Conservation (phyloP, 2,888 invertebrate genomes). For the Eupithecia subfuscata region DNA sequence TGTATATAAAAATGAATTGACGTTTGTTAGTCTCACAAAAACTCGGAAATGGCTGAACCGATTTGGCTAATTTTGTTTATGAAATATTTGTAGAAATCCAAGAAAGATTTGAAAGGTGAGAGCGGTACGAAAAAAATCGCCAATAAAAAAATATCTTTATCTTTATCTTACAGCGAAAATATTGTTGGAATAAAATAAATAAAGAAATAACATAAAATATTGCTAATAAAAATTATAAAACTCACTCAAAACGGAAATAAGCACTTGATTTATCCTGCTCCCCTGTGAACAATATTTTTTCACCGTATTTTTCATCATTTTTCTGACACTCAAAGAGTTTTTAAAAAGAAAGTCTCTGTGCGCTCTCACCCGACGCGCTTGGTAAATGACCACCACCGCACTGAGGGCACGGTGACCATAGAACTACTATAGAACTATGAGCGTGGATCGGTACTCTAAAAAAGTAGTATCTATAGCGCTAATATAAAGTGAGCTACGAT, state of each 20-base stretch:
- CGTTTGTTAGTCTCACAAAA: too few relatives aligned
- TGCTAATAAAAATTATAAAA: conserved; percentile 4
- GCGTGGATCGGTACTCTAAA: background rate
- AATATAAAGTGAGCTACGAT: background rate
- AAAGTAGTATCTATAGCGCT: background rate
- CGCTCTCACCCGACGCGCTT: conserved; percentile 3
- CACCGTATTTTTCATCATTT: conserved; percentile 76
- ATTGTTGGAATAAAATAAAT: too few relatives aligned
- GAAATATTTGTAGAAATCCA: too few relatives aligned
- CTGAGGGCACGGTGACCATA: background rate
- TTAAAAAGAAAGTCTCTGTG: background rate
- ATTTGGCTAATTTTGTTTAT: too few relatives aligned
- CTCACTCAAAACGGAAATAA: conserved; percentile 73
- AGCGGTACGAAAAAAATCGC: too few relatives aligned
- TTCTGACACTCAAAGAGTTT: background rate
- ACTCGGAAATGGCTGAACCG: too few relatives aligned
- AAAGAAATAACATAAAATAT: too few relatives aligned
- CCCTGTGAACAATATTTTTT: conserved; percentile 78
- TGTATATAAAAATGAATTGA: too few relatives aligned
- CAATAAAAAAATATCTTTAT: too few relatives aligned
- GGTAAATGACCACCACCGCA: background rate
- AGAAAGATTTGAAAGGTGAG: too few relatives aligned
- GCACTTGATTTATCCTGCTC: conserved; percentile 73
- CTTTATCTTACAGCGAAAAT: too few relatives aligned
- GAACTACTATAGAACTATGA: background rate